Conservation (phyloP, 2,113 vertebrate species). For the Lagenorhynchus albirostris region DNA sequence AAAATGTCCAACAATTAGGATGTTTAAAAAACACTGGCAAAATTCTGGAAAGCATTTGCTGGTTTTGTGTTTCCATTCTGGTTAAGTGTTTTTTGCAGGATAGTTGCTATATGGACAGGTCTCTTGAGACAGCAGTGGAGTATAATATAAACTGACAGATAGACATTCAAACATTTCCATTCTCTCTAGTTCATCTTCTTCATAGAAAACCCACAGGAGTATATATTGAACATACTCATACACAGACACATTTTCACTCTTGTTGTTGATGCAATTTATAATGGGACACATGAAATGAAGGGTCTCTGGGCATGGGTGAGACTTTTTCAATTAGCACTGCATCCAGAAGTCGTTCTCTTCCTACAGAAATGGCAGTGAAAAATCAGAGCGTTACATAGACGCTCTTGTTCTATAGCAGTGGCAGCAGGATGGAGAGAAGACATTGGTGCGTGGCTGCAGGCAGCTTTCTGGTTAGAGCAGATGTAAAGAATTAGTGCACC, state of each 20-base stretch:
- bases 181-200: not conserved
- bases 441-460: not conserved
- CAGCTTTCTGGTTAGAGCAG: not conserved
- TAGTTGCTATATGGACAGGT: not conserved
- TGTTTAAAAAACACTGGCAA: not conserved
- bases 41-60: not conserved
- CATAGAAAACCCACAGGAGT: not conserved
- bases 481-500: not conserved
- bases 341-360: not conserved
- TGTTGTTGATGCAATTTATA: not conserved
- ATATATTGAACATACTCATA: not conserved
- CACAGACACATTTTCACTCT: not conserved
- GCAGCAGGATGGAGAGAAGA: not conserved
- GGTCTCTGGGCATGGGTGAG: not conserved
- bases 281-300: not conserved
- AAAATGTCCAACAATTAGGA: not conserved
- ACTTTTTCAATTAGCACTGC: not conserved
- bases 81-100: not conserved
- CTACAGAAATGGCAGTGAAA: not conserved
- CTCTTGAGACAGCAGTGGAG: not conserved
- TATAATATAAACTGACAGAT: not conserved
- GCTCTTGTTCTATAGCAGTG: not conserved
- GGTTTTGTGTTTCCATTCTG: conserved; percentile 1
- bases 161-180: not conserved
- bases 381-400: not conserved